Evolutionary conservation across 2,888 invertebrate species (phyloP).

Genomic region (Tipula lateralis): DNA sequence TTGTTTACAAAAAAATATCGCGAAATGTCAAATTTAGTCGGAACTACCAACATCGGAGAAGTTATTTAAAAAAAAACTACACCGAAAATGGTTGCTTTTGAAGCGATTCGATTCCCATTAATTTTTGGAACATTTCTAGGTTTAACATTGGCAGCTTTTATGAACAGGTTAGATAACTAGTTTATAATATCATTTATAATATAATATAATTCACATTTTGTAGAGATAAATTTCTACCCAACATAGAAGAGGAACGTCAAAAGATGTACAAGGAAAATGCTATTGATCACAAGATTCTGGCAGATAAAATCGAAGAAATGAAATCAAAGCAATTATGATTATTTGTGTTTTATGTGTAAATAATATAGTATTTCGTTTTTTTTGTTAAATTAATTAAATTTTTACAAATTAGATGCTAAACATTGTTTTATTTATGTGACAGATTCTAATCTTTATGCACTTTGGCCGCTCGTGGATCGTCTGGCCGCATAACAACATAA

Average conservation of each 20-base stretch:
- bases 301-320: conserved; percentile 31
- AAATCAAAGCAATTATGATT: conserved; percentile 27
- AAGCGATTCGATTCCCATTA: conserved; percentile 32
- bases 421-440: neutral
- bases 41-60: neutral
- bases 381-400: neutral
- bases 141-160: conserved; percentile 29
- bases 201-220: neutral
- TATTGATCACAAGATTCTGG: conserved; percentile 26
- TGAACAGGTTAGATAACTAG: conserved; percentile 28
- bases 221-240: conserved; percentile 32
- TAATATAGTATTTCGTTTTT: neutral
- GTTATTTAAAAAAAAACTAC: neutral
- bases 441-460: conserved; percentile 53
- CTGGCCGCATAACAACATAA: conserved; percentile 62
- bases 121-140: conserved; percentile 32
- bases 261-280: conserved; percentile 31
- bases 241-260: conserved; percentile 32
- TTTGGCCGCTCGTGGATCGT: conserved; percentile 59
- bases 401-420: neutral
- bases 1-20: neutral
- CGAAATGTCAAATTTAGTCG: neutral
- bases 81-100: conserved; percentile 32
- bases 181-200: too few relatives aligned
- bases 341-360: neutral